These are phyloP conservation scores for Pegoplata infirma DNA, from an alignment of 2,888 invertebrate species.

Conservation along the genomic window DNA sequence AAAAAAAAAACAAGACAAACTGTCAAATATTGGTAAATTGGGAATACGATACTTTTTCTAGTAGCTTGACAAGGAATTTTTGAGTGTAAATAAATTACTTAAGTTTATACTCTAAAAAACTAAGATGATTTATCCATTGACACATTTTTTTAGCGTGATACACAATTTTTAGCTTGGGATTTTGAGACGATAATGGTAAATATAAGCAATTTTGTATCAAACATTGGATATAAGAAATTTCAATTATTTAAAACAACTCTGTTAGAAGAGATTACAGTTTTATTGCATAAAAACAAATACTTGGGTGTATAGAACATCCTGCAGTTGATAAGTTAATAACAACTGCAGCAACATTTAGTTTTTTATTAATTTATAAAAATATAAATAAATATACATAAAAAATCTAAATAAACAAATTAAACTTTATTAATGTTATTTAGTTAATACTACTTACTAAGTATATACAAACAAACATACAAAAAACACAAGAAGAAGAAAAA, in stretches of 20 bases:
- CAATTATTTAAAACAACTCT: neutral
- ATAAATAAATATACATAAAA: constrained; percentile 13
- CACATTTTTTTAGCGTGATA: no score
- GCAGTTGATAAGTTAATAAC: constrained; percentile 9
- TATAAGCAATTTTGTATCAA: no score
- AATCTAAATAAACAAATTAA: neutral
- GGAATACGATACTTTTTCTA: no score
- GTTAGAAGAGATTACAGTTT: constrained; percentile 20
- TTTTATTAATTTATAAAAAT: constrained; percentile 16
- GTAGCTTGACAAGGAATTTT: no score
- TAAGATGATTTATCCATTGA: no score
- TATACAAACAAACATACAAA: neutral
- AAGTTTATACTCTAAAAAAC: no score
- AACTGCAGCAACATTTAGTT: constrained; percentile 31
- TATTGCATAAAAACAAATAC: constrained; percentile 1
- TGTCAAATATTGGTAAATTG: no score
- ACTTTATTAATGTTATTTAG: neutral
- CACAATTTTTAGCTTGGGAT: no score
- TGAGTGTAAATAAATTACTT: no score
- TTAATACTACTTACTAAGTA: neutral
- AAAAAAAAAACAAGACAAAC: no score
- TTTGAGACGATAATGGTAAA: no score
- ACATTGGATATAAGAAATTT: no score
- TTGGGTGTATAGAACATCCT: constrained; percentile 42
- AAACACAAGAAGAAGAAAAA: constrained; percentile 9